A percentile compares a stretch with the other conserved stretches of the same genome.
Conservation (phyloP, 2,113 vertebrate genomes). For the Gobio gobio region DNA sequence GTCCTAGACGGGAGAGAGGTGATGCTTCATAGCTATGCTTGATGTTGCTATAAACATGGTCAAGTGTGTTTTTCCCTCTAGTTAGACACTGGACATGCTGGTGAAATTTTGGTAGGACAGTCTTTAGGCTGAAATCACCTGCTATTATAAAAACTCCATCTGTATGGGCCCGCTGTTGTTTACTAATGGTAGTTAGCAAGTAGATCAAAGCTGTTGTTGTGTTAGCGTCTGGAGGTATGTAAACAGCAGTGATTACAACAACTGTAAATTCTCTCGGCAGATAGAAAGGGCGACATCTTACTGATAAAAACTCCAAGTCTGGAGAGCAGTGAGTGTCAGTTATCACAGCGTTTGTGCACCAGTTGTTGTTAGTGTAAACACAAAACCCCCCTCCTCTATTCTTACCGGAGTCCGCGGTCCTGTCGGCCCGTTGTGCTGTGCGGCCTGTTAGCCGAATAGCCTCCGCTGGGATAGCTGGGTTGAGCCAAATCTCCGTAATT, state of each 20-base stretch:
- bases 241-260: not conserved
- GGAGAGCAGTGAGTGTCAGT: not conserved
- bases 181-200: no score
- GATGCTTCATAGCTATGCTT: no score
- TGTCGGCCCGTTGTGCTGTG: not conserved
- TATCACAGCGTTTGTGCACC: not conserved
- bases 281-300: not conserved
- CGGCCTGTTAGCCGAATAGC: constrained; percentile 7
- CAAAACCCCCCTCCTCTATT: not conserved
- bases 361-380: not conserved
- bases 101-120: not conserved
- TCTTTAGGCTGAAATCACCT: not conserved
- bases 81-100: not conserved
- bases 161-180: not conserved
- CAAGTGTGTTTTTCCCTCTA: no score
- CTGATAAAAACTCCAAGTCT: not conserved
- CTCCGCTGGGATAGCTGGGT: no score
- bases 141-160: not conserved
- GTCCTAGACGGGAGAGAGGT: no score
- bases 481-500: not conserved
- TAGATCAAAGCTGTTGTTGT: no score
- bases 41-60: no score
- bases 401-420: not conserved
- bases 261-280: not conserved
- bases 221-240: no score